phyloP scores from a whole-genome alignment of 2,797 vertebrate genomes.

The Odontamblyopus lacepedii region DNA sequence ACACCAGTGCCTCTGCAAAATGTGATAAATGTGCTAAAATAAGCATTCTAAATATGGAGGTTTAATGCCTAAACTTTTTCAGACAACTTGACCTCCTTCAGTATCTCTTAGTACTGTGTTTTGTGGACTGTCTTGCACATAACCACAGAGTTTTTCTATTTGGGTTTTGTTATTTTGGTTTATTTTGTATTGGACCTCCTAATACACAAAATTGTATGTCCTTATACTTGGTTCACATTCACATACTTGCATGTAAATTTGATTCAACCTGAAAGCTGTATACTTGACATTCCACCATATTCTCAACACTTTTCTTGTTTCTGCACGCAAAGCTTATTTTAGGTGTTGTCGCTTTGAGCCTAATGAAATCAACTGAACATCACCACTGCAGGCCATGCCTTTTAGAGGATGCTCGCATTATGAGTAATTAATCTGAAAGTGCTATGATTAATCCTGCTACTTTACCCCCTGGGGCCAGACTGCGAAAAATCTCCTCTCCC shows the following conservation, averaged over 20 bases:
- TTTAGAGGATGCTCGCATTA: conserved; percentile 79
- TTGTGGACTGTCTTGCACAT: background rate
- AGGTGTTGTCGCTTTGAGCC: conserved; percentile 79
- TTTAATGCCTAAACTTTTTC: conserved; percentile 12
- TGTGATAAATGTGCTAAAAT: conserved; percentile 34
- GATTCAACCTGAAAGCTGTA: conserved; percentile 12
- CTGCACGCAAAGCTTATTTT: conserved; percentile 67
- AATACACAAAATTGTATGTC: background rate
- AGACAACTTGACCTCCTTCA: conserved; percentile 10
- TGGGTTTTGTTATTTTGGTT: background rate
- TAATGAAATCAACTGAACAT: conserved; percentile 84
- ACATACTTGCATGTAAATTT: background rate
- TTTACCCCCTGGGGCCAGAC: conserved; percentile 71
- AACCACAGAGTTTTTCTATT: background rate
- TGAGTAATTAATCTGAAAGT: conserved; percentile 86
- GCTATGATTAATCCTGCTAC: conserved; percentile 83
- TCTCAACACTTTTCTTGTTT: conserved; percentile 24
- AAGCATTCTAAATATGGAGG: conserved; percentile 21
- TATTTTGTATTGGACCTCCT: background rate
- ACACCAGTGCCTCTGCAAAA: conserved; percentile 26
- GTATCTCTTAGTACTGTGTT: background rate
- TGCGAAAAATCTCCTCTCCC: conserved; percentile 68
- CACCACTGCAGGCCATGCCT: conserved; percentile 81
- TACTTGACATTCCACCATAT: conserved; percentile 26
- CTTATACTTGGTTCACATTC: background rate